Conservation (phyloP, 2,888 invertebrate species). For the Gari tellinella region DNA sequence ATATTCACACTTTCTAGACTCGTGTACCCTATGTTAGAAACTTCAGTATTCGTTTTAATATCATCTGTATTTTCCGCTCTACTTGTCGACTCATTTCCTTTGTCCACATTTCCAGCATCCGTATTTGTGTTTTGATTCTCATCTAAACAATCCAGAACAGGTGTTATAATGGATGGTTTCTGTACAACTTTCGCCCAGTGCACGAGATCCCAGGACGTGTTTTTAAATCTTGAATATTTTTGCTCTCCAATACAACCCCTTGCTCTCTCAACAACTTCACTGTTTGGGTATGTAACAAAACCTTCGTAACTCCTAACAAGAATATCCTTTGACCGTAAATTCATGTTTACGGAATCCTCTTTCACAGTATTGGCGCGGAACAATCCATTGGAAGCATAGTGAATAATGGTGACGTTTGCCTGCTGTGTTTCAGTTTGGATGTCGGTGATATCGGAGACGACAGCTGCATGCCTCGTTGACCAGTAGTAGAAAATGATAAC, state of each 20-base stretch:
- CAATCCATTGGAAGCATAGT: constrained; percentile 22
- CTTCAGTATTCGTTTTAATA: too few relatives aligned
- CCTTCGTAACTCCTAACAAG: constrained; percentile 16
- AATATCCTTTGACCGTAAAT: constrained; percentile 16
- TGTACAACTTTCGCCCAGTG: constrained; percentile 42
- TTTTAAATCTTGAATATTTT: constrained; percentile 9
- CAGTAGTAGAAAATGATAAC: constrained; percentile 22
- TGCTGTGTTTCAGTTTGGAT: constrained; percentile 1
- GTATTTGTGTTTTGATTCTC: too few relatives aligned
- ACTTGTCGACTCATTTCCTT: too few relatives aligned
- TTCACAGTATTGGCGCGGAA: constrained; percentile 23
- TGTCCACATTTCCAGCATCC: too few relatives aligned
- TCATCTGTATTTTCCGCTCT: too few relatives aligned
- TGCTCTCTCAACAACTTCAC: constrained; percentile 27
- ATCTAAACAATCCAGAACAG: too few relatives aligned
- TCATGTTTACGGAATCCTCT: constrained; percentile 19
- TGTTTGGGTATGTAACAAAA: constrained; percentile 12
- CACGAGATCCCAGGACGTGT: constrained; percentile 28
- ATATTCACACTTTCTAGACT: too few relatives aligned
- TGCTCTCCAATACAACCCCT: constrained; percentile 21
- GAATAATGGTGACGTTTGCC: constrained; percentile 21
- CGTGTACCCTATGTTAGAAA: too few relatives aligned
- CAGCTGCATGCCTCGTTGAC: constrained; percentile 22
- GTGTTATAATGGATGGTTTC: constrained; percentile 10
- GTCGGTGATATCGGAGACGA: constrained; percentile 8